A percentile compares a stretch with the other conserved stretches of the same genome.
phyloP scores from a whole-genome alignment of 2,113 vertebrate genomes.

The Dendrocopos noguchii region DNA sequence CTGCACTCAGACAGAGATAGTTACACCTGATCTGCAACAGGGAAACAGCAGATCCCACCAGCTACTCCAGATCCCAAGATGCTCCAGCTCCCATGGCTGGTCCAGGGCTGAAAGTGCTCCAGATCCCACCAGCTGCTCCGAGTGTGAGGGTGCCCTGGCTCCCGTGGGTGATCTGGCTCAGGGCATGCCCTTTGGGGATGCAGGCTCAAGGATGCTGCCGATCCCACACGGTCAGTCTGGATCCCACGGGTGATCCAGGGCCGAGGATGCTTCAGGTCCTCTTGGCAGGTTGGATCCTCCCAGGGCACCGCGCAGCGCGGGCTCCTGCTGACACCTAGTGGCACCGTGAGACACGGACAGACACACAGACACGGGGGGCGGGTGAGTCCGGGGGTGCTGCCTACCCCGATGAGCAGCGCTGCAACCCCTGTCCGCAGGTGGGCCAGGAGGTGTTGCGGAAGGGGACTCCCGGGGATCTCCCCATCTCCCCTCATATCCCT shows the following conservation, averaged over 20 bases:
- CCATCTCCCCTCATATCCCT: no score
- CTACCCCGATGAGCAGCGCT: not conserved
- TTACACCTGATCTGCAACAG: not conserved
- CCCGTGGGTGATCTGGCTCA: not conserved
- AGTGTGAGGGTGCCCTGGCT: fast-evolving
- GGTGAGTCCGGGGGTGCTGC: no score
- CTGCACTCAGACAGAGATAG: fast-evolving
- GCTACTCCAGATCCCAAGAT: fast-evolving
- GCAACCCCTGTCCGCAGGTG: not conserved
- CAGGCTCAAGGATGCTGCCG: not conserved
- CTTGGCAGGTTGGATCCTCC: not conserved
- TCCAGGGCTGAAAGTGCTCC: not conserved
- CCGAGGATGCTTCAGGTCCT: not conserved
- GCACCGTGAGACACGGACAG: not conserved
- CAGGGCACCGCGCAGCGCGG: not conserved
- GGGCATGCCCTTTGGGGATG: not conserved
- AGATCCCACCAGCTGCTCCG: fast-evolving
- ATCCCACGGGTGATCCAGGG: not conserved
- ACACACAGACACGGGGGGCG: not conserved
- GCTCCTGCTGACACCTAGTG: conserved; percentile 43
- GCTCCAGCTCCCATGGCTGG: no score
- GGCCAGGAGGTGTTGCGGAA: not conserved
- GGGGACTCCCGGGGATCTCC: fast-evolving
- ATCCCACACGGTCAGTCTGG: no score
- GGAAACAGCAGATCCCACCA: not conserved